Base-by-base conservation (phyloP, 1,140 invertebrate genomes). In the Octopus sinensis region DNA sequence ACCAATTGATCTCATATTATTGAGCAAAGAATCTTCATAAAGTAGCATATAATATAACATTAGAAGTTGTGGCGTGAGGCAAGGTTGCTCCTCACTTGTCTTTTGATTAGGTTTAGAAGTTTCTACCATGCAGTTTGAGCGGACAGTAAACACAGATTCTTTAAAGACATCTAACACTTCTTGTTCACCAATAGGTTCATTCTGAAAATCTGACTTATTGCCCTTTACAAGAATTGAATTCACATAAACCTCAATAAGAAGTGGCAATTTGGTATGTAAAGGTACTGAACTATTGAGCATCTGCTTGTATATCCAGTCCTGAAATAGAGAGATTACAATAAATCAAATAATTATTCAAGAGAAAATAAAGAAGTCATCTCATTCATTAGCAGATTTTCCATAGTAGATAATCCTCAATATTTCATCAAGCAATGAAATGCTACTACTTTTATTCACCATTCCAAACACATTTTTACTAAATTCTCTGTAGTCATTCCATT, bases 231-330 rank as follows among this genome's bases (percentile, higher is more conserved):
- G 92, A 80, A 98, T 95, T 4, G 96, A 98, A 89, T 96, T 97
- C 0, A 98, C 96, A 87, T 97, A 99, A 0, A 97, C 96, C 91
- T 98, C 97, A 0, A 99, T 95, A 7, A 99, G 90, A n/a, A 95
- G 94, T 1, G 96, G 96, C 83, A 98, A 92, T 17, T 98, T 95
- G 0, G 97, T 96, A 92, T 99, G 97, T 53, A 99, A 90, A 0
- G 97, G 97, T 51, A 95, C 93, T 0, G 93, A 93, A 80, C 95
- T 95, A 76, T 94, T 94, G 86, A 96, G 96, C 75, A 99, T 95
- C 92, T 99, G 97, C 83, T 94, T 89, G 85, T 96, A 98, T 79
- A 98, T 97, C 96, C 97, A 98, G 85, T 95, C 95, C 92, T 91
- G 84, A 43, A 85, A 84, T 53, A 54, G 13, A 73, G 6, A 73